Evolutionary conservation across 2,888 invertebrate genomes (phyloP), one percentile per base, ranked within the genome.

Genomic region (Hymenopus coronatus): DNA sequence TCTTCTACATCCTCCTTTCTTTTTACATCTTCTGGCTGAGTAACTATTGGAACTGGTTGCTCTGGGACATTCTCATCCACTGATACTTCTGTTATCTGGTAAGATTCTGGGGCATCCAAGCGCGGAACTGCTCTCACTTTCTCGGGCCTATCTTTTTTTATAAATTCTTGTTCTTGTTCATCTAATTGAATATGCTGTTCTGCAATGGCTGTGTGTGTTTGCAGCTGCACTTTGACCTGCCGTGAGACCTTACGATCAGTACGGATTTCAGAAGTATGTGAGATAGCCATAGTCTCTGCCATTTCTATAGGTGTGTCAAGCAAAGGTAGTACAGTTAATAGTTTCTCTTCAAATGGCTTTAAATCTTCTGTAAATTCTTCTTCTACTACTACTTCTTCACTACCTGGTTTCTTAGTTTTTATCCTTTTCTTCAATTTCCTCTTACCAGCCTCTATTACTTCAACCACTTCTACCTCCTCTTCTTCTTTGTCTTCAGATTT

Each of bases 231-330:
- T 88, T 92, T 94, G 0, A 95, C 95, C 82, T 40, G 40, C 1
- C 92, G 92, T 89, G 93, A 92, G 25, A 83, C 70, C 20, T 82
- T 82, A 30, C 30, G 82, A 15, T 89, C 90, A 28, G 91, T 90
- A 14, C 91, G 90, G 87, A 91, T 91, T 88, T 92, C 92, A 28
- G 92, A 91, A 91, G 81, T 93, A 91, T 94, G 93, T 90, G 94
- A 94, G 82, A 93, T 92, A 85, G 95, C 92, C 30, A 95, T 92
- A 83, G 95, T 92, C 93, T 95, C 95, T 88, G 94, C 93, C 89
- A 93, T 93, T 91, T 92, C 93, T 83, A 93, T 93, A 83, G 94
- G 92, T 27, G 90, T 89, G 84, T 89, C 90, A 14, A 89, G 88
- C 28, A 90, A 87, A 84, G 90, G 90, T n/a, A 90, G 87, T 46